Evolutionary conservation across 2,888 invertebrate genomes (phyloP), one percentile per base, ranked within the genome.

Genomic region (Hirtodrosophila duncani): DNA sequence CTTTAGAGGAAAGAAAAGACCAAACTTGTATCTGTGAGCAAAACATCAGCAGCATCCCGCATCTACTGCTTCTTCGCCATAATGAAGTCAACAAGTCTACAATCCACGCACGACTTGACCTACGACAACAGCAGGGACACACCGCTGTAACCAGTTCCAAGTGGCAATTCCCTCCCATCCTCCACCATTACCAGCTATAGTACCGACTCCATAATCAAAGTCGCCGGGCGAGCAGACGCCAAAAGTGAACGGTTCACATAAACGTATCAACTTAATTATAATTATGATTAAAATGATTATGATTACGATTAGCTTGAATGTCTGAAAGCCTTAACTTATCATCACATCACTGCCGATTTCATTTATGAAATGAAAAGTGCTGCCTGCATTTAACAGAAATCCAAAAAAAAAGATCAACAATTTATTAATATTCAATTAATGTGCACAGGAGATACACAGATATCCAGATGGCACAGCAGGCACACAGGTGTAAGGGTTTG

Each of bases 391-490:
- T 16, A 13, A 24, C 43, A 43, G 44, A n/a, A 57, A 60, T 56
- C 52, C 44, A 81, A 77, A 65, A 67, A 68, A 65, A 67, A 63
- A 68, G 59, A 67, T 58, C 31, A 18, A 55, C 33, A 46, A 53
- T 70, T 59, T 63, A 79, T 81, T 80, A 62, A 63, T 58, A 81
- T 78, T 75, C 82, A 63, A 81, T 75, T 59, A 67, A 65, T 63
- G 77, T 58, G 56, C 62, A 45, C 27, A 58, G 36, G 34, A 31
- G 16, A n/a, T n/a, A n/a, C 8, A 33, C 7, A 16, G 24, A 17
- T 7, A 30, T 6, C 41, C 37, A 34, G n/a, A n/a, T 33, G 52
- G 39, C 27, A 18, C 27, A 18, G 26, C n/a, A 42, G 11, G 10
- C 24, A 7, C 11, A n/a, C 37, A 38, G 20, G n/a, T n/a, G n/a